Conservation (phyloP, 2,113 vertebrate species). For the Aspiorhynchus laticeps region DNA sequence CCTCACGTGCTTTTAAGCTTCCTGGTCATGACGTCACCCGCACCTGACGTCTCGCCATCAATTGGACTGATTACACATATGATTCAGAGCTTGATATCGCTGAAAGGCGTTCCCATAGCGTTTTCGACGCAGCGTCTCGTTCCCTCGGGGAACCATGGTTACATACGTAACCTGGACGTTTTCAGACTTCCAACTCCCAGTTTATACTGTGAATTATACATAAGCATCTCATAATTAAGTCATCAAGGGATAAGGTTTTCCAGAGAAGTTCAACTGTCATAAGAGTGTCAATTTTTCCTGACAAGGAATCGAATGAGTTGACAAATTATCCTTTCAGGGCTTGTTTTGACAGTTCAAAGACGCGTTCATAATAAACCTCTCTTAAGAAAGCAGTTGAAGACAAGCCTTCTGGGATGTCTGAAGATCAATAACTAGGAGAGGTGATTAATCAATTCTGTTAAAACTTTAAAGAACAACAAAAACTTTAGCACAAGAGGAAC, state of each 20-base stretch:
- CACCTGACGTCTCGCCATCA: too few species aligned
- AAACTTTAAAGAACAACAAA: neutral
- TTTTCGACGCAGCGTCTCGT: too few species aligned
- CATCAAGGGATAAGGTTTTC: neutral
- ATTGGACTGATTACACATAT: too few species aligned
- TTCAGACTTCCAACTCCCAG: neutral
- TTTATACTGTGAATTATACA: neutral
- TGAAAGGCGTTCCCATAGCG: too few species aligned
- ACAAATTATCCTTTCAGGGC: neutral
- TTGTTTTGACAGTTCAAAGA: neutral
- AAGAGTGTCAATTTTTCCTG: neutral
- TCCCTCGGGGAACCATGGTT: too few species aligned
- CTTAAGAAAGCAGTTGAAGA: neutral
- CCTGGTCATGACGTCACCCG: too few species aligned
- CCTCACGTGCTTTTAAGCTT: too few species aligned
- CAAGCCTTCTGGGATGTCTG: neutral
- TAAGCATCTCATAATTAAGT: neutral
- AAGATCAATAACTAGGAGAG: conserved; percentile 1
- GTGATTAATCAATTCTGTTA: neutral
- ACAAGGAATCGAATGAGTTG: neutral
- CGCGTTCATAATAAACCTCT: neutral
- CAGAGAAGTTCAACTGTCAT: neutral
- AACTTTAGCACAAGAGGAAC: neutral
- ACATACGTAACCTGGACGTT: too few species aligned
- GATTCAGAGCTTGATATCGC: too few species aligned